Evolutionary conservation across 2,888 invertebrate genomes (phyloP).

Genomic region (Melieria crassipennis): DNA sequence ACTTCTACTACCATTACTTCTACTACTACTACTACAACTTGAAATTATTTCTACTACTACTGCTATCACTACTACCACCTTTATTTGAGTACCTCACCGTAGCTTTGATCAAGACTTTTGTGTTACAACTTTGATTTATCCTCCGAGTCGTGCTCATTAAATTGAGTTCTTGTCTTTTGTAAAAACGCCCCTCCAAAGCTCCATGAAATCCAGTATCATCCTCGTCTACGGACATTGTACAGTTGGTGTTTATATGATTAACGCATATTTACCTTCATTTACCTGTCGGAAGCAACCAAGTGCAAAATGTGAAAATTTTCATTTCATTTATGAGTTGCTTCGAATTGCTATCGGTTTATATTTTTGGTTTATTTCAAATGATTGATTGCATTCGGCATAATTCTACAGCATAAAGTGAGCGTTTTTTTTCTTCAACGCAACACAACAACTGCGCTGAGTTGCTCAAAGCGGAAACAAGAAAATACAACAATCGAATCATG

Average conservation of each 20-base stretch:
- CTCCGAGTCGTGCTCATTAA: too few species aligned
- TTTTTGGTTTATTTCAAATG: not conserved
- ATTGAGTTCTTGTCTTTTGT: too few species aligned
- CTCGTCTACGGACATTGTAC: too few species aligned
- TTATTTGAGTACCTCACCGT: not conserved
- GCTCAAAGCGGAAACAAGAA: not conserved
- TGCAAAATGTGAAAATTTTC: conserved; percentile 44
- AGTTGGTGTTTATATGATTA: not conserved
- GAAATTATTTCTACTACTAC: conserved; percentile 20
- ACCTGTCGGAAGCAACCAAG: not conserved
- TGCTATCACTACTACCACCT: conserved; percentile 19
- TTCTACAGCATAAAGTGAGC: too few species aligned
- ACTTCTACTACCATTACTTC: conserved; percentile 31
- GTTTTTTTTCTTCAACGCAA: too few species aligned
- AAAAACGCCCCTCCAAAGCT: too few species aligned
- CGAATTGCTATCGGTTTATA: conserved; percentile 3
- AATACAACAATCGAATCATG: conserved; percentile 15
- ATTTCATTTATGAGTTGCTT: conserved; percentile 16
- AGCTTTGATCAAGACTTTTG: not conserved
- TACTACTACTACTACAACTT: conserved; percentile 16
- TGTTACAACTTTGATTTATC: not conserved
- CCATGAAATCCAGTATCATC: too few species aligned
- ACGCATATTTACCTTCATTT: conserved; percentile 2
- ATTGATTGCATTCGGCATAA: too few species aligned
- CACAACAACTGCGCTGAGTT: too few species aligned